Base-by-base conservation (phyloP, 2,888 invertebrate genomes). In the Trissolcus brochymenae region DNA sequence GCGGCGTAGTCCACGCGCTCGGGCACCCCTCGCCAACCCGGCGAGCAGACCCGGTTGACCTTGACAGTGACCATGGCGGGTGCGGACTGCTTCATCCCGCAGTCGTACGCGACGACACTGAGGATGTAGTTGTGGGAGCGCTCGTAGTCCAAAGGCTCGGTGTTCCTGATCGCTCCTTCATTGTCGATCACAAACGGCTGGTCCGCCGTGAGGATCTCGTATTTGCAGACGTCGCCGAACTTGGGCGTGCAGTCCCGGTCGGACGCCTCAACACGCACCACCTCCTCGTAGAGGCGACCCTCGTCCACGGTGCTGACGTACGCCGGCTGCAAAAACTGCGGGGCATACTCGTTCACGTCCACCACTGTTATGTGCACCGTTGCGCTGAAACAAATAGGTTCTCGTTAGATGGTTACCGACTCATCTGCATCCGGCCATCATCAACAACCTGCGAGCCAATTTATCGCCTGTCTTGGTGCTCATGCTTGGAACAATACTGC, bases 21-120 rank as follows among this genome's bases (percentile, higher is more conserved):
- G 0, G 95, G 94, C 53, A 96, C 92, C 19, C 94, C 96, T 88
- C 91, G 83, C 88, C 88, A 89, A 9, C 89, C 88, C 4, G 88
- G 87, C 0, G 88, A 87, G 80, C 91, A 91, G 7, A 91, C 91
- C 53, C 91, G 87, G 85, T 91, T 91, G 19, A 98, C 96, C 90
- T 97, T 96, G 89, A 99, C 95, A 86, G 98, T 99, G 85, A 99
- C 97, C 94, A 98, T 95, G 59, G 97, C 96, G 0, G 98, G 97
- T 50, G 95, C 93, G 0, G 98, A 98, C 88, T 95, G 94, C 88
- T 96, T 94, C 95, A 97, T 97, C 55, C 98, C 98, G 90, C 99
- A 99, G 90, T 99, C 99, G 88, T 96, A 97, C 1, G 99, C 99
- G 76, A 98, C 96, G 76, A 99, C 97, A 40, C 97, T 96, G 59